phyloP scores from a whole-genome alignment of 2,113 vertebrate genomes.

The Hippotragus niger region DNA sequence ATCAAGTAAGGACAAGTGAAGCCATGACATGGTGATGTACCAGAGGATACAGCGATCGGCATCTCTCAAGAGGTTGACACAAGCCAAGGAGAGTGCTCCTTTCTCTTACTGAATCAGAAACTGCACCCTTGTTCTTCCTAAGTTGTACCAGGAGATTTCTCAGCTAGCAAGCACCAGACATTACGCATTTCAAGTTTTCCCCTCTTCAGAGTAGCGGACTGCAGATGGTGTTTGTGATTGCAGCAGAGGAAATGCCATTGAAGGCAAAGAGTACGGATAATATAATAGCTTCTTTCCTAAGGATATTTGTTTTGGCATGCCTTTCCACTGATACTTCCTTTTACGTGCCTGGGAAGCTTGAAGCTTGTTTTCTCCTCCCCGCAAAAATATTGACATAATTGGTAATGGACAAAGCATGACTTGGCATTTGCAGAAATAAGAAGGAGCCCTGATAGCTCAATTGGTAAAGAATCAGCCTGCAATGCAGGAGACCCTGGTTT shows the following conservation, averaged over 20 bases:
- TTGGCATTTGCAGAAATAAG: slow-evolving; percentile 19
- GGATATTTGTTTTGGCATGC: background rate
- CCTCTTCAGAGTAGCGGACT: background rate
- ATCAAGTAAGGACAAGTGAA: background rate
- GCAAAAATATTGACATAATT: slow-evolving; percentile 38
- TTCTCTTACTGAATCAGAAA: background rate
- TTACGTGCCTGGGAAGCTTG: background rate
- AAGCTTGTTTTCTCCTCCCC: background rate
- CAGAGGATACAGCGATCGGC: background rate
- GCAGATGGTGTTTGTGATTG: slow-evolving; percentile 26
- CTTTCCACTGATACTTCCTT: slow-evolving; percentile 8
- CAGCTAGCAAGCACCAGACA: background rate
- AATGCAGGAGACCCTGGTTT: background rate
- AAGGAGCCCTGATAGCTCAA: no score
- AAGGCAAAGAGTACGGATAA: slow-evolving; percentile 35
- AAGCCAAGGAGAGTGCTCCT: background rate
- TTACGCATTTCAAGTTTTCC: slow-evolving; percentile 20
- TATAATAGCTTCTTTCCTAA: background rate
- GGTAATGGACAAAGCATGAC: slow-evolving; percentile 30
- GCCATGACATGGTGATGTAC: background rate
- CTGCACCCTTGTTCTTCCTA: background rate
- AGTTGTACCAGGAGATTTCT: background rate
- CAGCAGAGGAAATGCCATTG: slow-evolving; percentile 37
- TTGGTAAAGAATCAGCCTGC: no score
- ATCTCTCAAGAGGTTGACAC: background rate